Evolutionary conservation across 2,797 vertebrate genomes (phyloP), one percentile per base, ranked within the genome.

Genomic region (Tadarida brasiliensis): DNA sequence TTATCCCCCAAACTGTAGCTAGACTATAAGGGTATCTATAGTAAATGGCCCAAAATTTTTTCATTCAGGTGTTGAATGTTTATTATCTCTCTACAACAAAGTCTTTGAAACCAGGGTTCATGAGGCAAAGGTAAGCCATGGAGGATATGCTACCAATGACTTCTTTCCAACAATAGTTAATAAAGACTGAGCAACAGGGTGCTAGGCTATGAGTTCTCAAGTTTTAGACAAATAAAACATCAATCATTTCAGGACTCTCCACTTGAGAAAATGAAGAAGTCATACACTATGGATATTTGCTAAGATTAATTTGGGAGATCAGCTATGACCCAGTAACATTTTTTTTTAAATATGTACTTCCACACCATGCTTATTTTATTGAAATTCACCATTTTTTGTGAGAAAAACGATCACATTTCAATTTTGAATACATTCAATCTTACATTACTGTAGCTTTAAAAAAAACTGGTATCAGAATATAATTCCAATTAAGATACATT

Each of bases 341-440:
- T 74, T 49, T 49, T 47, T n/a, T n/a, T 22, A 76, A 74, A 85
- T 59, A 87, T 63, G 9, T 57, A 83, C 61, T 92, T 90, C 15
- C 2, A 81, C 4, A 61, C 35, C 16, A 82, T 22, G 24, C 20
- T 81, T 94, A 82, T 74, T 87, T 70, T 85, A 54, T 19, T 90
- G 2, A 51, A 74, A 95, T 70, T 91, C 74, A 91, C 9, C 17
- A 76, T 28, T 28, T 96, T 81, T 78, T 61, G 5, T n/a, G 20
- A 90, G 17, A 77, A n/a, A 96, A 97, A 59, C 47, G 33, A 73
- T 19, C 35, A 4, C 65, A n/a, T 96, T 97, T 96, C 24, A 82
- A 73, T 22, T n/a, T 86, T 63, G 20, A 81, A 39, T 77, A 78
- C 54, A 44, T 57, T 87, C 83, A 63, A 77, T 56, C 7, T 81